Evolutionary conservation across 2,113 vertebrate species (phyloP), one percentile per base, ranked within the genome.

Genomic region (Colinus virginianus): DNA sequence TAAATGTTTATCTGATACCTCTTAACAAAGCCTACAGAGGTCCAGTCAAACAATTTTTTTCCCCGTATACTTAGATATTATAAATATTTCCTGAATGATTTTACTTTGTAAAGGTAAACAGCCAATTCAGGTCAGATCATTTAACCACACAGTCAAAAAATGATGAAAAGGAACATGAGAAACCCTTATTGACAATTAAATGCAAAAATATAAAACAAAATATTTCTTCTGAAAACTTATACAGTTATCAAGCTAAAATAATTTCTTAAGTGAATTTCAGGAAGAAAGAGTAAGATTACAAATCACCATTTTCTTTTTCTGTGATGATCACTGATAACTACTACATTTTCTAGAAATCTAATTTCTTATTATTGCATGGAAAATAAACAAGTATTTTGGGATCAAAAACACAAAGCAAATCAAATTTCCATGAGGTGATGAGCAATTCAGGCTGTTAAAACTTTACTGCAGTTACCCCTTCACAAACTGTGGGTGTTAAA

Each of bases 1-100:
- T 96, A 96, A 97, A 88, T 93, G 95, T 97, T 98, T 96, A 97
- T 97, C 95, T 90, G 94, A 96, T 80, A 96, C 61, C 75, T 92
- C 91, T 95, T 96, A 94, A 97, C 36, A 88, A 69, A 88, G 87
- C 67, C 82, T 93, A 90, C 84, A 95, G 70, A 78, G 87, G 58
- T 43, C 34, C 61, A 87, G 53, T 48, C 55, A 93, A 69, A 90
- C 89, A 92, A 56, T 56, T 79, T 88, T 30, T 13, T 8, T 40
- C 3, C 61, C 48, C 53, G 53, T 12, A 76, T 28, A 67, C 16
- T 72, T 71, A 62, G 28, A 62, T 71, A 88, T 2, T 40, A 16
- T 30, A 80, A 83, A 11, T 71, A 58, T 26, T 51, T 93, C 14
- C 38, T n/a, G 1, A 46, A 59, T 22, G 16, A 82, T 11, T 84